Evolutionary conservation across 2,888 invertebrate genomes (phyloP), one percentile per base, ranked within the genome.

Genomic region (Diarsia brunnea): DNA sequence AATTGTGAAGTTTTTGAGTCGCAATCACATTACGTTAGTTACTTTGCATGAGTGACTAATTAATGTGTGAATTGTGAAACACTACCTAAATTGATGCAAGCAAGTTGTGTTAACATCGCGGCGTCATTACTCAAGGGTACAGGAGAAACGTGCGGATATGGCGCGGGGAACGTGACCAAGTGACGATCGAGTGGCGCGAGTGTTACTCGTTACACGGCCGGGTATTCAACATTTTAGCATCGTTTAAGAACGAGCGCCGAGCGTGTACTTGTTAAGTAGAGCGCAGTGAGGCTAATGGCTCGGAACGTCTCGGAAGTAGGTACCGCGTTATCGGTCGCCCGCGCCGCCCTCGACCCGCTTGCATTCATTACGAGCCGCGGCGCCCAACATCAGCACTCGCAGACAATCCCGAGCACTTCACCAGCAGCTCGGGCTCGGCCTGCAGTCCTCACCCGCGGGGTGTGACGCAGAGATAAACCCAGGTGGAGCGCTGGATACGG

Each of bases 231-330:
- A 61, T 69, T 78, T 72, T 80, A 82, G 73, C 81, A 72, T 81
- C 82, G 75, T 84, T 88, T 81, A 60, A 81, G 82, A 75, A 73
- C 67, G 71, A 73, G 85, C 70, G 55, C 65, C 69, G 68, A 75
- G 79, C 79, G 84, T 69, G 84, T 84, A 76, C 87, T 84, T 84
- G 89, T 86, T 87, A 92, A 90, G 89, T 91, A 84, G 90, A 89
- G 91, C 91, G 91, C 87, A 90, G 89, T 89, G 91, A 88, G 92
- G 92, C 94, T 94, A 95, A 95, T 95, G 94, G 94, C 89, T 92
- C 92, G 94, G 93, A 95, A 95, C 95, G 93, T 91, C 92, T 92
- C 94, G 94, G 94, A 94, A 94, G 94, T 92, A 87, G 89, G 90
- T 82, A 89, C 84, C 14, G 88, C 90, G 90, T 93, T 95, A 94